phyloP scores from a whole-genome alignment of 2,797 vertebrate species.

The Cossypha dichroa region DNA sequence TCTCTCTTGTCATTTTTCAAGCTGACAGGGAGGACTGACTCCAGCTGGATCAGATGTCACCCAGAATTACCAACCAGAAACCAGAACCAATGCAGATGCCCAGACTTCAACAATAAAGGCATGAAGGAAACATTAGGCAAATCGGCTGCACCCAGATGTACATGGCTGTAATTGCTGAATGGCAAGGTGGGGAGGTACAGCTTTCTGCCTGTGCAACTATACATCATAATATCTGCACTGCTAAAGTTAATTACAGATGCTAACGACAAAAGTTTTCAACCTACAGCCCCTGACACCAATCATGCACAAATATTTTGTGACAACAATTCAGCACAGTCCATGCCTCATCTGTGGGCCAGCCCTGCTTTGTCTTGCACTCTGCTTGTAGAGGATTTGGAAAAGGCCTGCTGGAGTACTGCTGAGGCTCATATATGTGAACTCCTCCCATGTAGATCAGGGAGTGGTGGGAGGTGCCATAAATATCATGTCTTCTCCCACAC shows the following conservation, averaged over 20 bases:
- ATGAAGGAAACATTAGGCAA: neutral
- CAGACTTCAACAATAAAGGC: neutral
- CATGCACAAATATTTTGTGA: neutral
- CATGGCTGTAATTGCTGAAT: neutral
- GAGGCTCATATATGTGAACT: too few species aligned
- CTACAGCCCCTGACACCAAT: neutral
- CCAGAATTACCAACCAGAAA: neutral
- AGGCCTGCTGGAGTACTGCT: neutral
- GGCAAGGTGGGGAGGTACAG: neutral
- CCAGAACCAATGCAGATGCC: neutral
- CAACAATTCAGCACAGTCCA: neutral
- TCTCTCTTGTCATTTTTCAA: conserved; percentile 10
- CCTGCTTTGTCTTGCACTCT: neutral
- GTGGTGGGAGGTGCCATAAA: neutral
- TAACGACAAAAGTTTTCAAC: neutral
- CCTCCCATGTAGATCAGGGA: neutral
- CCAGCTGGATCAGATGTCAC: neutral
- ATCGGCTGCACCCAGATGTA: neutral
- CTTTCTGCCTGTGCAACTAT: neutral
- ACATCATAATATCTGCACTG: neutral
- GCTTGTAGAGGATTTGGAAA: neutral
- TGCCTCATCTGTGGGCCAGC: neutral
- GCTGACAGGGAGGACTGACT: neutral
- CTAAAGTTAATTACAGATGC: neutral
- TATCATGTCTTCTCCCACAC: neutral